A percentile compares a stretch with the other conserved stretches of the same genome.
Evolutionary conservation across 1,140 invertebrate genomes (phyloP).

Genomic region (Caenorhabditis elegans): WBcel235 BX284602.5:5962501-5963000

Average conservation of each 20-base stretch:
- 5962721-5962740: too few relatives aligned
- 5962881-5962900: slow-evolving; percentile 28
- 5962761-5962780: not conserved
- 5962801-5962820: not conserved
- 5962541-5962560: slow-evolving; percentile 13
- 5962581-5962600: not conserved
- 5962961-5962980: not conserved
- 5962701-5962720: not conserved
- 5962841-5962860: slow-evolving; percentile 24
- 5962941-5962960: not conserved
- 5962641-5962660: not conserved
- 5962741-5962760: slow-evolving; percentile 24
- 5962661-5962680: not conserved
- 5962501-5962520: slow-evolving; percentile 25
- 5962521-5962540: not conserved
- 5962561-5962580: not conserved
- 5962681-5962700: not conserved
- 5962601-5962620: not conserved
- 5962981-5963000: not conserved
- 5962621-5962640: not conserved
- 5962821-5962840: slow-evolving; percentile 16
- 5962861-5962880: not conserved
- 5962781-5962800: not conserved
- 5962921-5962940: not conserved
- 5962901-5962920: not conserved